phyloP scores from a whole-genome alignment of 2,113 vertebrate species.

The Psittacula cyanocephala region DNA sequence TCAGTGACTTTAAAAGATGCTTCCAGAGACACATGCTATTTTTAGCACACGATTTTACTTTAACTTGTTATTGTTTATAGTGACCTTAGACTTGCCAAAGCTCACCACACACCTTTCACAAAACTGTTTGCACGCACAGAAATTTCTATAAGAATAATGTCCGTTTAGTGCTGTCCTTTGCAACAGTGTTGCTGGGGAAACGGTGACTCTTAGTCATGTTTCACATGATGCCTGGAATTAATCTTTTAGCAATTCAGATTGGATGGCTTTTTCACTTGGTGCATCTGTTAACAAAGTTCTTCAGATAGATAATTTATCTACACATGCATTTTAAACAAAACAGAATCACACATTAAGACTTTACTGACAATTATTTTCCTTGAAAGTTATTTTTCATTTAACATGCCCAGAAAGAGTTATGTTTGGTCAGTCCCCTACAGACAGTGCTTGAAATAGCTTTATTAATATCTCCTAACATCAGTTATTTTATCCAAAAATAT shows the following conservation, averaged over 20 bases:
- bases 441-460: not conserved
- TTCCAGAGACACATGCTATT: not conserved
- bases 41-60: not conserved
- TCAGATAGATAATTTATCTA: not conserved
- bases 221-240: slow-evolving; percentile 46
- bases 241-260: not conserved
- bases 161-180: not conserved
- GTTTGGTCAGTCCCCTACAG: not conserved
- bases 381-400: not conserved
- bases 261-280: not conserved
- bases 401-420: not conserved
- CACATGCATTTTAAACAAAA: not conserved
- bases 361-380: not conserved
- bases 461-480: not conserved
- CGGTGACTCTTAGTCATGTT: slow-evolving; percentile 47
- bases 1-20: not conserved
- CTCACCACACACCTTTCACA: not conserved
- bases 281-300: slow-evolving; percentile 7
- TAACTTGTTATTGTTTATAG: slow-evolving; percentile 6
- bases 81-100: not conserved
- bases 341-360: not conserved
- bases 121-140: not conserved
- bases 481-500: not conserved
- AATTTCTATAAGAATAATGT: not conserved
- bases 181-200: slow-evolving; percentile 45